A percentile compares a stretch with the other conserved stretches of the same genome.
Conservation (phyloP, 2,888 invertebrate species). For the Endotricha flammealis region DNA sequence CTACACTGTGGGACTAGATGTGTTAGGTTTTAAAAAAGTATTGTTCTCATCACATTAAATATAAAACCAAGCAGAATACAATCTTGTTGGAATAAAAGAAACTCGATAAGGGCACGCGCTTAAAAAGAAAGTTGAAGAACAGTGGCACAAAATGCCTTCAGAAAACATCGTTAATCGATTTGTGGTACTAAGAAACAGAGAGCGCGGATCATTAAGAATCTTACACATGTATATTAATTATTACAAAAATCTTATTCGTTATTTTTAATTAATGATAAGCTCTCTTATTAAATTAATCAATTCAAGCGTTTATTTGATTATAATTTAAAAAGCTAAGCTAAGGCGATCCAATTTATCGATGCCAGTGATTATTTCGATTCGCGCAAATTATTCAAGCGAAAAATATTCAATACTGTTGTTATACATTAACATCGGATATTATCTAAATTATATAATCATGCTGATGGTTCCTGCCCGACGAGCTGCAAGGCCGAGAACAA, state of each 20-base stretch:
- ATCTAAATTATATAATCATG: too few relatives aligned
- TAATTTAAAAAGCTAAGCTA: slow-evolving; percentile 1
- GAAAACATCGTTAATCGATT: too few relatives aligned
- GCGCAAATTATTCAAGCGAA: slow-evolving; percentile 4
- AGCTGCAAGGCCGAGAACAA: too few relatives aligned
- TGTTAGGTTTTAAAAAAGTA: not conserved
- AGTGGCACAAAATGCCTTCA: too few relatives aligned
- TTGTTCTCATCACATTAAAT: slow-evolving; percentile 11
- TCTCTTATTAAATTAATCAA: slow-evolving; percentile 22
- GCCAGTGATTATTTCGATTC: not conserved
- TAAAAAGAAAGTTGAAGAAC: too few relatives aligned
- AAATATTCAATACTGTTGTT: slow-evolving; percentile 8
- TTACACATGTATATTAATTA: slow-evolving; percentile 17
- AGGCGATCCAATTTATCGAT: slow-evolving; percentile 3
- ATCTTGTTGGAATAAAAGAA: too few relatives aligned
- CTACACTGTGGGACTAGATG: slow-evolving; percentile 18
- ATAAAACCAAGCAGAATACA: too few relatives aligned
- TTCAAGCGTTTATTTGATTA: slow-evolving; percentile 16
- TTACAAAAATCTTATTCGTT: slow-evolving; percentile 23
- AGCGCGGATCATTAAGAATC: slow-evolving; percentile 22
- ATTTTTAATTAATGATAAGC: slow-evolving; percentile 25
- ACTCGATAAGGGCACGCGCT: too few relatives aligned
- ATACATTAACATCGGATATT: too few relatives aligned
- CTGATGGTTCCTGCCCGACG: too few relatives aligned
- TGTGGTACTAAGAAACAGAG: slow-evolving; percentile 20